Evolutionary conservation across 2,888 invertebrate species (phyloP), one percentile per base, ranked within the genome.

Genomic region (Hydroisotoma schaefferi): DNA sequence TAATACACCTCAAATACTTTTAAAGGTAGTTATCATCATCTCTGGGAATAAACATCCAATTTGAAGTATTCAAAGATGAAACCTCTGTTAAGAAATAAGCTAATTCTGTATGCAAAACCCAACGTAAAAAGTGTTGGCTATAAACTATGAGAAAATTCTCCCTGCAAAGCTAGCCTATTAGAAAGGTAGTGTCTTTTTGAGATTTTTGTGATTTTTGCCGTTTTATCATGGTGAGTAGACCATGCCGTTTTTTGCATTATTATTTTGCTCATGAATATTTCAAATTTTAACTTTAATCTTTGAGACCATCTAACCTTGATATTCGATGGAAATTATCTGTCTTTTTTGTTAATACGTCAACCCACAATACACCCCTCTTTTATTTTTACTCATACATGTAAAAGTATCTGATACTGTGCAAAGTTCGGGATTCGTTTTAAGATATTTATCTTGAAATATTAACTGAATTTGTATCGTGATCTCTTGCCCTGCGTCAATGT

Each of bases 161-260:
- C 68, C 67, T 68, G 68, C 68, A 70, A 69, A 65, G 70, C 70
- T 70, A 70, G 70, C 70, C 68, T 70, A 68, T 68, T 70, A 70
- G 70, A 70, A 68, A 43, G 57, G 55, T 59, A 57, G 61, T 66
- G 69, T 66, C 62, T 64, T 64, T 51, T 58, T 55, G 60, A 59
- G 43, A 47, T 51, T 51, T 53, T 23, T 37, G 29, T 55, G 20
- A 57, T 48, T 46, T 29, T 58, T 49, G 52, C 26, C 52, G 26
- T 53, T 52, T 29, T 54, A 6, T 40, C 25, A 54, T 22, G 28
- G 18, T 38, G 15, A 27, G 27, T 33, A 43, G 20, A 58, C 20
- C 23, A 23, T 37, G 18, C 5, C 3, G 28, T 52, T 37, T 57
- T 52, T 23, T 15, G 20, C 47, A n/a, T 27, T 57, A 38, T 12